Base-by-base conservation (phyloP, 2,113 vertebrate genomes). In the Tricholaema leucomelas region DNA sequence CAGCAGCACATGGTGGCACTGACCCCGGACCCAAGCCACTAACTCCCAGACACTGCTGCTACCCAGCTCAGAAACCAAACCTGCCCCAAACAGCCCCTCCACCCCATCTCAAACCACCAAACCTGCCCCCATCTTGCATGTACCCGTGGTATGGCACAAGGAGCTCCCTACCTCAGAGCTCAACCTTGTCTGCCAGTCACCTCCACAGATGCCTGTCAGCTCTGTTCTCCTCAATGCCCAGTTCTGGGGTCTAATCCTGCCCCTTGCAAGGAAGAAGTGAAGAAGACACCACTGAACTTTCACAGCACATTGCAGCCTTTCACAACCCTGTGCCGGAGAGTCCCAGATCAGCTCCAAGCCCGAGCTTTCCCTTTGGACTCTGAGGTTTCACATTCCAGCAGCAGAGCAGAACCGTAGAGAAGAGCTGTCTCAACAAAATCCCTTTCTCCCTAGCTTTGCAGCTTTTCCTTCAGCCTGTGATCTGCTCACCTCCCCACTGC, bases 131-230 rank as follows among this genome's bases (percentile, higher is more conserved):
- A 40, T 8, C 55, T 30, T 35, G n/a, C 19, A 13, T 2, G 4
- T 24, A 31, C 28, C 24, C 50, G 23, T n/a, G 5, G 38, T 35
- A 38, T 0, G 2, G 78, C 17, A 14, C 0, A 0, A 50, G 15
- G 25, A 74, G 7, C 24, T 54, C 50, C 21, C 16, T 19, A 73
- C 73, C 42, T 7, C 2, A 1, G 40, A 80, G 35, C 44, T 76
- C 81, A 77, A 60, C 56, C 27, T 81, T 18, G 4, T 24, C 36
- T 2, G 2, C 60, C 2, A 5, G 12, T 31, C 28, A 25, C 40
- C 15, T 55, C 61, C 70, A 24, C 2, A 1, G 24, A 63, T 15
- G 24, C 25, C 50, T 66, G 40, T 25, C 69, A 65, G 7, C 24
- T 86, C 36, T 83, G 8, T 40, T 80, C 20, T 50, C 60, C 24